Evolutionary conservation across 2,113 vertebrate species (phyloP), one percentile per base, ranked within the genome.

Genomic region (Australoheros scitulus): DNA sequence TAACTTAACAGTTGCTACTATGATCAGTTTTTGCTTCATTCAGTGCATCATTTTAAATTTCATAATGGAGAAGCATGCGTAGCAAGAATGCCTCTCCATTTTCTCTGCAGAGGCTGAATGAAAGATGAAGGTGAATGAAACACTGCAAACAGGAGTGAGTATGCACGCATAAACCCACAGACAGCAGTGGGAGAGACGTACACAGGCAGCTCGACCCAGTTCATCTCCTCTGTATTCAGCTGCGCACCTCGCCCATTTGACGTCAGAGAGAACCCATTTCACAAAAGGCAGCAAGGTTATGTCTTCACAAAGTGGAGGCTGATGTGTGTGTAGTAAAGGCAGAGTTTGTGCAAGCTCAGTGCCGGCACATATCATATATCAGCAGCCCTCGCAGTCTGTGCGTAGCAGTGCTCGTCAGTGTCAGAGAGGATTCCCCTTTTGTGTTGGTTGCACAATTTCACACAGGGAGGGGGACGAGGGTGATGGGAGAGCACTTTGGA

Each of bases 341-440:
- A 84, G 78, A 76, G 74, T 85, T 74, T 92, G 80, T 92, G 83
- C 83, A 81, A 82, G 74, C 83, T 90, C 82, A 82, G 87, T 89
- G 88, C 77, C 74, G 88, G 58, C 82, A 76, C 81, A 88, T 89
- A 89, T 90, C 79, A 86, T 87, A 90, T 77, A 90, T 91, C 87
- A 83, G 87, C 90, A 78, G 80, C 26, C n/a, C 56, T 81, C 18
- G 22, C 29, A 26, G 79, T 86, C 80, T 90, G 85, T 60, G 78
- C 18, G 55, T 34, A 65, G 32, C 82, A 82, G 81, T 86, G 86
- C 85, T 88, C 63, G 82, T 82, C 78, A 89, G 55, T 93, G 91
- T 91, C 89, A 91, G 88, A 91, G 94, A 94, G 94, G 94, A 94
- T 94, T 94, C 94, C 94, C 94, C 89, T 91, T 91, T 91, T 92